A percentile compares a stretch with the other conserved stretches of the same genome.
Evolutionary conservation across 2,888 invertebrate genomes (phyloP).

Genomic region (Dorcus parallelipipedus): DNA sequence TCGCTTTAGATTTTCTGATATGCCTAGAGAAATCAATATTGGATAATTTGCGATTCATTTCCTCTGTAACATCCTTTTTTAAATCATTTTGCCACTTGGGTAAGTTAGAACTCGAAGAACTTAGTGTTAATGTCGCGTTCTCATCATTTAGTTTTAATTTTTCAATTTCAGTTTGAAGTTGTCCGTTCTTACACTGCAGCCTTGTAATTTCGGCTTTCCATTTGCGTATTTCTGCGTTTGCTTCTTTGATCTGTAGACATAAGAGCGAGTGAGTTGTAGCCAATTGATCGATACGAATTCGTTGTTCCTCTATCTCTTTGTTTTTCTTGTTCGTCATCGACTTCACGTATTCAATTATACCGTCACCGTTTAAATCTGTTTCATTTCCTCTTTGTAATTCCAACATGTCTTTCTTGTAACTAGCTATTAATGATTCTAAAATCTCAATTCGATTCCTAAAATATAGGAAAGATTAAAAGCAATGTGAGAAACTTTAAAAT

Average conservation of each 20-base stretch:
- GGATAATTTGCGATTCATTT: not conserved
- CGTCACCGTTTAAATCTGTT: constrained; percentile 4
- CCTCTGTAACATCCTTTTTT: not conserved
- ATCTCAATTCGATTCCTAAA: constrained; percentile 21
- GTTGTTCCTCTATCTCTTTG: constrained; percentile 23
- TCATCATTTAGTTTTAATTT: constrained; percentile 1
- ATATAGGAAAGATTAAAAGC: not conserved
- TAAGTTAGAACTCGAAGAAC: not conserved
- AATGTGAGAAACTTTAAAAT: not conserved
- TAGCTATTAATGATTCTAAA: constrained; percentile 22
- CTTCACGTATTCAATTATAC: constrained; percentile 9
- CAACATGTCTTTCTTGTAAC: constrained; percentile 20
- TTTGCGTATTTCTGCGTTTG: constrained; percentile 25
- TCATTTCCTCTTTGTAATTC: constrained; percentile 5
- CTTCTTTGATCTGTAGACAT: constrained; percentile 20
- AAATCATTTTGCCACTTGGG: not conserved
- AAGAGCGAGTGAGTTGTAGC: constrained; percentile 19
- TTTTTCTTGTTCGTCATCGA: constrained; percentile 14
- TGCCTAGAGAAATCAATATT: constrained; percentile 4
- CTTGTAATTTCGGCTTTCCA: constrained; percentile 24
- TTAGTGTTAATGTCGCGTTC: too few relatives aligned
- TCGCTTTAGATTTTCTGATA: not conserved
- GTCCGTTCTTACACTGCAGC: constrained; percentile 17
- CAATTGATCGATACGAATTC: constrained; percentile 13
- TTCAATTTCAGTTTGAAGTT: constrained; percentile 7